Percentiles rank a stretch among this genome's conserved stretches.
Evolutionary conservation across 2,113 vertebrate species (phyloP).

Genomic region (Etheostoma spectabile): DNA sequence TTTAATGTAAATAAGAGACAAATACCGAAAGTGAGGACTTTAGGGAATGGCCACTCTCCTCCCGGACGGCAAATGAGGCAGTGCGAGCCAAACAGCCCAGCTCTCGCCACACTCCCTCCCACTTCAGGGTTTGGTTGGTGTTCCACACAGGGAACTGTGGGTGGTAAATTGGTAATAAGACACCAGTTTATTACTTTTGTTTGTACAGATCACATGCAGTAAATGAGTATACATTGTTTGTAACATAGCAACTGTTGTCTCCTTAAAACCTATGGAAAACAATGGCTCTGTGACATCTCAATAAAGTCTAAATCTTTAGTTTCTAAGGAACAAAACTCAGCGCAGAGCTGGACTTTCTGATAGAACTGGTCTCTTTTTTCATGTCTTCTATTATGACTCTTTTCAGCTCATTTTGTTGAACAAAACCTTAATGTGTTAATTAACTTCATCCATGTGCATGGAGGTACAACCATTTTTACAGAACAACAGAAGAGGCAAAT

Average conservation of each 20-base stretch:
- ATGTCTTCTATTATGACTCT: not conserved
- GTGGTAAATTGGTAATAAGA: not conserved
- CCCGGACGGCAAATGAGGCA: conserved; percentile 92
- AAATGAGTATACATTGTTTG: not conserved
- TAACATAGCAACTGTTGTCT: not conserved
- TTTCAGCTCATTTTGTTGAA: conserved; percentile 1
- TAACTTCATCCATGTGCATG: not conserved
- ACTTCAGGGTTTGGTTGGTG: conserved; percentile 93
- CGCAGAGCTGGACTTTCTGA: not conserved
- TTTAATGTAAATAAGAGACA: not conserved
- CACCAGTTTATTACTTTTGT: not conserved
- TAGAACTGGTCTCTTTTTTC: not conserved
- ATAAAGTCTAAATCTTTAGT: not conserved
- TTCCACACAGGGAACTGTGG: conserved; percentile 94
- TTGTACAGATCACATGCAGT: not conserved
- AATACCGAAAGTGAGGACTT: conserved; percentile 96
- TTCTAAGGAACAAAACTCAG: not conserved
- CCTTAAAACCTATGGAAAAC: not conserved
- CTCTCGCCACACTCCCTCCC: conserved; percentile 97
- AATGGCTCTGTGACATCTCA: not conserved
- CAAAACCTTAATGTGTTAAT: not conserved
- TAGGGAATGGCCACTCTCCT: conserved; percentile 96
- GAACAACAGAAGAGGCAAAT: not conserved
- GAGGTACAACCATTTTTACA: not conserved
- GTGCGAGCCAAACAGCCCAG: conserved; percentile 93